Percentiles rank a stretch among this genome's conserved stretches.
Conservation (phyloP, 35 echinoderm and acorn worm species). For the Apostichopus californicus region DNA sequence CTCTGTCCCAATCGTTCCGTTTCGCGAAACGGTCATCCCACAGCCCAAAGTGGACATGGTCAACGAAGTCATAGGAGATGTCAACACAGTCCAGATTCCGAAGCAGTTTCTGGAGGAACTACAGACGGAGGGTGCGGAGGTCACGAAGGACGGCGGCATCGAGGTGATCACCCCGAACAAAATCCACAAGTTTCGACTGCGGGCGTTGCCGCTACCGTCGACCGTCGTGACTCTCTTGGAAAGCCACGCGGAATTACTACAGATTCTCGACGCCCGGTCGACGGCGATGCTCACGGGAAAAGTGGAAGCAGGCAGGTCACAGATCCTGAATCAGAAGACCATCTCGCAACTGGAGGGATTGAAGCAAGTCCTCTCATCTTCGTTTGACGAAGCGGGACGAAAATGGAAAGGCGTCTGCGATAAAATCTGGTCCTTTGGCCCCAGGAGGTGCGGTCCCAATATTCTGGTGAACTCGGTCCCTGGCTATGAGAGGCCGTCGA, state of each 20-base stretch:
- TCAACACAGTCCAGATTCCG: constrained; percentile 79
- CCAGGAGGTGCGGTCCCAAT: constrained; percentile 85
- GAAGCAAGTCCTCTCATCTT: constrained; percentile 58
- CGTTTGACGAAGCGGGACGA: constrained; percentile 86
- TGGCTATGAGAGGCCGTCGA: constrained; percentile 72
- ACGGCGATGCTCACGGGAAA: constrained; percentile 62
- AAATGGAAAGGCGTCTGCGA: constrained; percentile 75
- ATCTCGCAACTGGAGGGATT: constrained; percentile 66
- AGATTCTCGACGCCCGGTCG: constrained; percentile 70
- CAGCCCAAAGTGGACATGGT: constrained; percentile 97
- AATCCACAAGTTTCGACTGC: constrained; percentile 63
- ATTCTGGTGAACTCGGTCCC: constrained; percentile 81
- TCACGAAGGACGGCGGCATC: constrained; percentile 78
- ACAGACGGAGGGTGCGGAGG: constrained; percentile 62
- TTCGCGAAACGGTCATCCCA: constrained; percentile 92
- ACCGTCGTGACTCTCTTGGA: constrained; percentile 75
- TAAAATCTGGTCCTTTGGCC: constrained; percentile 93
- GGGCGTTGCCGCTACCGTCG: constrained; percentile 81
- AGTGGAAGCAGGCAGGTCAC: constrained; percentile 13
- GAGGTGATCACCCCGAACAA: constrained; percentile 78
- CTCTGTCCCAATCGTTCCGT: constrained; percentile 91
- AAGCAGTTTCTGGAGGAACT: constrained; percentile 56
- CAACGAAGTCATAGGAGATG: constrained; percentile 92
- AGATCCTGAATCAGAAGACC: constrained; percentile 33
- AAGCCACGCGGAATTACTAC: constrained; percentile 73